These are phyloP conservation scores for Mustela erminea DNA, from an alignment of 2,797 vertebrate genomes.

Conservation along the genomic window DNA sequence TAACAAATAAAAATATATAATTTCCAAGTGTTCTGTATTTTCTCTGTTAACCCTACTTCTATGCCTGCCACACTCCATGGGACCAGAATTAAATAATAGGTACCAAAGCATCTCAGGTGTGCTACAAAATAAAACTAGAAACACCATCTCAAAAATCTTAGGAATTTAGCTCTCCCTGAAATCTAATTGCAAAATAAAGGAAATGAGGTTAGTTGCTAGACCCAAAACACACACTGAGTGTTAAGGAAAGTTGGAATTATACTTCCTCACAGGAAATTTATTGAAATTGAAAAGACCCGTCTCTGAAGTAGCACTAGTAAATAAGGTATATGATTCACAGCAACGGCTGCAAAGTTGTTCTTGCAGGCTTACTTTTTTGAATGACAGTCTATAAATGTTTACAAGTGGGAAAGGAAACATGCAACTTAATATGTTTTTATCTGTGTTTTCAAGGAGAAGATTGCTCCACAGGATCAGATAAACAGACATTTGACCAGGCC, in stretches of 20 bases:
- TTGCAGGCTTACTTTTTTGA: background rate
- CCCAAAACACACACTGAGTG: background rate
- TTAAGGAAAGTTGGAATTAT: background rate
- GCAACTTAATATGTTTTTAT: conserved; percentile 28
- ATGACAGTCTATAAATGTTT: background rate
- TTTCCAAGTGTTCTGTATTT: background rate
- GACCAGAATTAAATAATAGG: background rate
- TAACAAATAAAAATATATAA: background rate
- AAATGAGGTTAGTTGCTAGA: background rate
- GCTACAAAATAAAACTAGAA: background rate
- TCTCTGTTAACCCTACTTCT: background rate
- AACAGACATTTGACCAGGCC: conserved; percentile 96
- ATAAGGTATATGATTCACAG: background rate
- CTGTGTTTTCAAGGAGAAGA: conserved; percentile 93
- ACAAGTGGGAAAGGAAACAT: background rate
- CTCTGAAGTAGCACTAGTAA: background rate
- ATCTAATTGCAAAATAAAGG: conserved; percentile 19
- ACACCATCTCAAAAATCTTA: background rate
- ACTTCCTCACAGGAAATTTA: background rate
- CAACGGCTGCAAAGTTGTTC: background rate
- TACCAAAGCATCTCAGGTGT: background rate
- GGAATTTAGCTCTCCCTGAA: background rate
- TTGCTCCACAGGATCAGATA: conserved; percentile 93
- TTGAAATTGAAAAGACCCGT: background rate
- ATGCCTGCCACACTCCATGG: background rate